These are phyloP conservation scores for Conops quadrifasciatus DNA, from an alignment of 2,888 invertebrate genomes.

Conservation along the genomic window DNA sequence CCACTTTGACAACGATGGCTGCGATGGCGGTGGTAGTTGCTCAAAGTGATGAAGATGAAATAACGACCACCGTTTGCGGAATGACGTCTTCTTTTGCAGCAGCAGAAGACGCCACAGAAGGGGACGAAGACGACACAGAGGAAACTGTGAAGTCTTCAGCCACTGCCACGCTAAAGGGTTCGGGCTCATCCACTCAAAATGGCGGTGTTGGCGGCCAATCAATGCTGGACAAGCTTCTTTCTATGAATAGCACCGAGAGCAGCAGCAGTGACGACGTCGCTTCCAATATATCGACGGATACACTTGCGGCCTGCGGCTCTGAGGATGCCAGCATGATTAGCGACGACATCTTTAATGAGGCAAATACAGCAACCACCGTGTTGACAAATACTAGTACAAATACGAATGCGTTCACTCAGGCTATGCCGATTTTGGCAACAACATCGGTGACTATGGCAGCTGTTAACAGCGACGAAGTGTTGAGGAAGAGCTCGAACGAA, in stretches of 20 bases:
- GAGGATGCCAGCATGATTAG: conserved; percentile 61
- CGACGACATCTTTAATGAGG: conserved; percentile 58
- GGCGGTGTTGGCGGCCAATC: conserved; percentile 54
- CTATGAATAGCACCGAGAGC: conserved; percentile 61
- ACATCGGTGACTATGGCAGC: conserved; percentile 14
- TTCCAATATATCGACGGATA: conserved; percentile 60
- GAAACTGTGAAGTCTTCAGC: conserved; percentile 55
- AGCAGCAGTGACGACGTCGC: conserved; percentile 60
- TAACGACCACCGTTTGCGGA: no score
- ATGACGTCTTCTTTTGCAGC: conserved; percentile 28
- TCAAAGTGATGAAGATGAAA: no score
- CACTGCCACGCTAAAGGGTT: conserved; percentile 40
- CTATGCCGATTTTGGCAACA: conserved; percentile 30
- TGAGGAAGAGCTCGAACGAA: background rate
- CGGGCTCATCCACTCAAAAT: conserved; percentile 36
- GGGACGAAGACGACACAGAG: conserved; percentile 58
- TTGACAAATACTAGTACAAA: conserved; percentile 34
- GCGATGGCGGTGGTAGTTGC: background rate
- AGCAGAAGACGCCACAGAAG: conserved; percentile 37
- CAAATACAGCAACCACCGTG: conserved; percentile 34
- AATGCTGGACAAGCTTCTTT: conserved; percentile 60
- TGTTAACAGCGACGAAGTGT: conserved; percentile 8
- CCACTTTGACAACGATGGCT: conserved; percentile 37
- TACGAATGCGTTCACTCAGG: conserved; percentile 37
- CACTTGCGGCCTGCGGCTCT: conserved; percentile 57